These are phyloP conservation scores for Dendroctonus valens DNA, from an alignment of 1,140 invertebrate species.

Conservation along the genomic window DNA sequence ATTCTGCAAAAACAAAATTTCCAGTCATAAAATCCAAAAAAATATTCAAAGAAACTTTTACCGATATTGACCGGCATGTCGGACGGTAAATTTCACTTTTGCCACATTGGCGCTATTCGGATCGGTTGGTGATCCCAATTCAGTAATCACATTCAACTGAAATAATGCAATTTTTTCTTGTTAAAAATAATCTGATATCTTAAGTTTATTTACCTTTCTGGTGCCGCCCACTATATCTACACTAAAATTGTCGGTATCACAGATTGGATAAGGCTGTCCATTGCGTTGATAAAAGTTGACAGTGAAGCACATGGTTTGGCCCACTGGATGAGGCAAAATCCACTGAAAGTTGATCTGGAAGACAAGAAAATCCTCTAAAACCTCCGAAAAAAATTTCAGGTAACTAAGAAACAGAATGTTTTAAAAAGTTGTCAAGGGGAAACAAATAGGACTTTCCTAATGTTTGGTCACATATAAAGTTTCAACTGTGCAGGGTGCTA, in stretches of 20 bases:
- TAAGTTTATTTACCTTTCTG: constrained; percentile 34
- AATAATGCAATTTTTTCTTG: constrained; percentile 18
- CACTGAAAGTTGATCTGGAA: constrained; percentile 70
- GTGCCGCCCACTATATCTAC: constrained; percentile 83
- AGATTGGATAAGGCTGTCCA: constrained; percentile 88
- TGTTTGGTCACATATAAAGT: no score
- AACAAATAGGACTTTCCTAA: no score
- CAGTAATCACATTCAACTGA: constrained; percentile 72
- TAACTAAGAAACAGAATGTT: no score
- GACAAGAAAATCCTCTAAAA: not conserved
- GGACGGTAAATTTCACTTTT: constrained; percentile 86
- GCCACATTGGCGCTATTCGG: constrained; percentile 80
- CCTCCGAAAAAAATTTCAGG: no score
- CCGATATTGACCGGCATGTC: constrained; percentile 82
- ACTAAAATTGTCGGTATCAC: constrained; percentile 83
- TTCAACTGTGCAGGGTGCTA: no score
- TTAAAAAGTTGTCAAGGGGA: no score
- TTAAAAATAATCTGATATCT: not conserved
- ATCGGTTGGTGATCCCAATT: constrained; percentile 82
- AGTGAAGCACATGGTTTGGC: constrained; percentile 85
- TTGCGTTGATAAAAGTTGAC: constrained; percentile 90
- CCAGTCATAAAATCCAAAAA: not conserved
- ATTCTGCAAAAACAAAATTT: constrained; percentile 54
- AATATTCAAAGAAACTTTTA: not conserved
- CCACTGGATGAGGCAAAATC: constrained; percentile 83